Evolutionary conservation across 2,888 invertebrate genomes (phyloP), one percentile per base, ranked within the genome.

Genomic region (Callinectes sapidus): DNA sequence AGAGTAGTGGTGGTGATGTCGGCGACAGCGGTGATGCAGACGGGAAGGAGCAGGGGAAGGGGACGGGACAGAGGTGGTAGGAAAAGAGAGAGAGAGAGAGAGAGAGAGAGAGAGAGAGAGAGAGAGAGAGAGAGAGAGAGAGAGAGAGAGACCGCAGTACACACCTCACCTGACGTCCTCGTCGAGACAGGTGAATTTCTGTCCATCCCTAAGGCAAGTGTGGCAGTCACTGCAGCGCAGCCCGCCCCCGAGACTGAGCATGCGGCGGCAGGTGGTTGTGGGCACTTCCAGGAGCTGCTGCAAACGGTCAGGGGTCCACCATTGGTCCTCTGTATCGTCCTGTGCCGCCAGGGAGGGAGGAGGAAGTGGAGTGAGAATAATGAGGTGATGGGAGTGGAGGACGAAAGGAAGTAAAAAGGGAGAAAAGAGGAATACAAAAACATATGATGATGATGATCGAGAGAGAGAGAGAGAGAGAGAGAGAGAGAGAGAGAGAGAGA

Each of bases 181-280:
- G 39, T 92, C 92, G 32, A 92, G 88, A 39, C 92, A 92, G 42
- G 90, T 88, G 42, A 88, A 87, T 54, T 92, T 92, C n/a, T 92
- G 87, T 42, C 92, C 92, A 81, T 92, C 92, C 1, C 28, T 90
- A 54, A 28, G 35, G 61, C 92, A 92, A 23, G 90, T 90, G 35
- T 90, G 92, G 66, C 92, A 92, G 77, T 90, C 77, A 16, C 42
- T 32, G 42, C 92, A 92, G 81, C 77, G 10, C 2, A 71, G 10
- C 0, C 3, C 23, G 13, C 92, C 92, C 42, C 92, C 92, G 3
- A 92, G 88, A 28, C 61, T 55, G n/a, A 55, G 39, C 55, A 90
- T 32, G 10, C 90, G 87, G 3, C 90, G 42, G 42, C 92, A 92
- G 39, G 90, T 81, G 55, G 90, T 90, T 18, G 92, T 92, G 32